phyloP scores from a whole-genome alignment of 1,140 invertebrate genomes.

The Amphibalanus amphitrite region DNA sequence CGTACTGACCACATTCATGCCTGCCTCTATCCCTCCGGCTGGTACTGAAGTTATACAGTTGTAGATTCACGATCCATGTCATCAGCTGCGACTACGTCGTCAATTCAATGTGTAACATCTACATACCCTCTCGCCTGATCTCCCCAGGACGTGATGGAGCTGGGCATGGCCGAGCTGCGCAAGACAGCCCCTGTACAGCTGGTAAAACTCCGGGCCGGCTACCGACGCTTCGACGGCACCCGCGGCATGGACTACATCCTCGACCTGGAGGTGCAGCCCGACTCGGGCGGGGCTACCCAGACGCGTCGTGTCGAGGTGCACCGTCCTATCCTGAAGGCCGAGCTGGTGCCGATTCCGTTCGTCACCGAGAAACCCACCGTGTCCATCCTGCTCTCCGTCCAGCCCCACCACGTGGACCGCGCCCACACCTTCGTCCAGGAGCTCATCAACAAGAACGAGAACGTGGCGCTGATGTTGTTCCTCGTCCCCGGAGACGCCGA shows the following conservation, averaged over 20 bases:
- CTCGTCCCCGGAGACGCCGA: neutral
- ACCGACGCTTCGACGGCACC: neutral
- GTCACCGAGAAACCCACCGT: conserved; percentile 72
- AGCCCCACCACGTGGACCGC: neutral
- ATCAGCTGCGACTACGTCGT: too few species aligned
- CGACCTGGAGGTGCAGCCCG: neutral
- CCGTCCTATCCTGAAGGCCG: conserved; percentile 60
- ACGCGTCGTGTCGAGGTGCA: conserved; percentile 40
- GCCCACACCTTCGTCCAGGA: neutral
- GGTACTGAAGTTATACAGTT: too few species aligned
- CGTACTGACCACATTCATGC: too few species aligned
- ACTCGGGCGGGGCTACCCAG: neutral
- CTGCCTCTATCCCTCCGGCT: too few species aligned
- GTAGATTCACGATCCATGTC: too few species aligned
- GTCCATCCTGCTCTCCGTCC: conserved; percentile 43
- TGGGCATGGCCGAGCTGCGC: too few species aligned
- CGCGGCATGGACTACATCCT: neutral
- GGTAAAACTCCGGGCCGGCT: neutral
- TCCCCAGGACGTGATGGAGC: too few species aligned
- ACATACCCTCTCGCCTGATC: too few species aligned
- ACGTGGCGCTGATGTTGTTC: neutral
- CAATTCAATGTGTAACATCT: too few species aligned
- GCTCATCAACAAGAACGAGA: neutral
- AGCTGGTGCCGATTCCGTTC: conserved; percentile 69
- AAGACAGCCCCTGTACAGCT: neutral